Evolutionary conservation across 2,888 invertebrate genomes (phyloP).

Genomic region (Xanthostigma xanthostigma): DNA sequence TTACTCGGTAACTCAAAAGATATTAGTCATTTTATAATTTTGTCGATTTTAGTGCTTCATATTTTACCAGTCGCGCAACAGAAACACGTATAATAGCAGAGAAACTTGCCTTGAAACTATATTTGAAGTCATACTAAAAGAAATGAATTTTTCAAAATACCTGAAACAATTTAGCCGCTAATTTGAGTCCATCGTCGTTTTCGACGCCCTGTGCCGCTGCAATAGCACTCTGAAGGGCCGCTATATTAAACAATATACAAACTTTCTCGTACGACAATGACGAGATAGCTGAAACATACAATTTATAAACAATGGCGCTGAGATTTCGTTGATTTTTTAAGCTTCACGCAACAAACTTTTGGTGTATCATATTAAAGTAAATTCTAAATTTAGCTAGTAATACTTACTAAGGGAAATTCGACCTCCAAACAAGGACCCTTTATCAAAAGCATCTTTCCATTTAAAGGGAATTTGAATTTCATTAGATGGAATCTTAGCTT

Average conservation of each 20-base stretch:
- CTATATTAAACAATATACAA: conserved; percentile 92
- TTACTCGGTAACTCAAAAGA: no score
- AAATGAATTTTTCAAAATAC: conserved; percentile 26
- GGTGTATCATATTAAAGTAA: not conserved
- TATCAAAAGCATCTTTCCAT: conserved; percentile 99
- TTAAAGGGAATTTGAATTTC: conserved; percentile 95
- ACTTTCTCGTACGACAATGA: conserved; percentile 86
- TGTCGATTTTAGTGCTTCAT: no score
- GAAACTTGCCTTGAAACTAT: not conserved
- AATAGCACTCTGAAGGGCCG: conserved; percentile 78
- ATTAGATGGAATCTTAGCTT: conserved; percentile 84
- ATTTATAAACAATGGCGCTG: no score
- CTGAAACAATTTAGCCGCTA: conserved; percentile 84
- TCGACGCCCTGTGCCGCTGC: conserved; percentile 75
- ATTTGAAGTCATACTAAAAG: not conserved
- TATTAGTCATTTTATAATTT: no score
- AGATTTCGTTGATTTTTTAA: no score
- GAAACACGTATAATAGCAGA: no score
- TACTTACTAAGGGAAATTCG: conserved; percentile 79
- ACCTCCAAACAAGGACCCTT: conserved; percentile 84
- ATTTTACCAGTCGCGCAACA: no score
- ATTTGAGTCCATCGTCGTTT: conserved; percentile 84
- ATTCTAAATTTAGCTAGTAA: conserved; percentile 7
- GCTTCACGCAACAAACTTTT: not conserved
- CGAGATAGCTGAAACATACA: conserved; percentile 52